Base-by-base conservation (phyloP, 2,113 vertebrate species). In the Kryptolebias marmoratus region DNA sequence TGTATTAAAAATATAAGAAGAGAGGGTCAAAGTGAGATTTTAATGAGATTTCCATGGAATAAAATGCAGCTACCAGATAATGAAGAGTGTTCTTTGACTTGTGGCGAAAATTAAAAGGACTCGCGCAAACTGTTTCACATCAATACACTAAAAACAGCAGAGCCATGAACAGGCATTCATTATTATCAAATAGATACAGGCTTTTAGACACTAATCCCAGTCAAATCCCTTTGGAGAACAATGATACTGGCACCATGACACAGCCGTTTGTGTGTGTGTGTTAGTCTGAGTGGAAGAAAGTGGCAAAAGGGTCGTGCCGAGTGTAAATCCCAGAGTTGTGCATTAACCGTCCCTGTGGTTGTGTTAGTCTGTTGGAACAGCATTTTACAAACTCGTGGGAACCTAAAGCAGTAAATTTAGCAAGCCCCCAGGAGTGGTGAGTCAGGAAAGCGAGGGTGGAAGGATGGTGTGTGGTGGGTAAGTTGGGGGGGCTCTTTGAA, bases 281-380 rank as follows among this genome's bases (percentile, higher is more conserved):
- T 31, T 50, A 62, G 28, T 53, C 45, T 71, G 61, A 50, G 63
- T 62, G 75, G 36, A 64, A 56, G 63, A 55, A 66, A 73, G 67
- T 42, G 27, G 60, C 73, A 84, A 58, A 66, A 67, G 73, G 79
- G 82, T 87, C 81, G 69, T 81, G 71, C 74, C 79, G 63, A 68
- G 72, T 85, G 78, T 82, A 77, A 87, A 83, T 91, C 88, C 84
- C 65, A 39, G 44, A 77, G 63, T 73, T 63, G 80, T 73, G 67
- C 73, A 72, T 84, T 79, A 84, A 86, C 81, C 72, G 72, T 89
- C 84, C 81, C 88, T 3, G 54, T 73, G 61, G 81, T 88, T 78
- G 64, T 81, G 78, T 82, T 86, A 75, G 78, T 81, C 78, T 78
- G 71, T 86, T 76, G 71, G 57, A 87, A 79, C 58, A 75, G 66